Conservation (phyloP, 2,113 vertebrate species). For the Neofelis nebulosa region DNA sequence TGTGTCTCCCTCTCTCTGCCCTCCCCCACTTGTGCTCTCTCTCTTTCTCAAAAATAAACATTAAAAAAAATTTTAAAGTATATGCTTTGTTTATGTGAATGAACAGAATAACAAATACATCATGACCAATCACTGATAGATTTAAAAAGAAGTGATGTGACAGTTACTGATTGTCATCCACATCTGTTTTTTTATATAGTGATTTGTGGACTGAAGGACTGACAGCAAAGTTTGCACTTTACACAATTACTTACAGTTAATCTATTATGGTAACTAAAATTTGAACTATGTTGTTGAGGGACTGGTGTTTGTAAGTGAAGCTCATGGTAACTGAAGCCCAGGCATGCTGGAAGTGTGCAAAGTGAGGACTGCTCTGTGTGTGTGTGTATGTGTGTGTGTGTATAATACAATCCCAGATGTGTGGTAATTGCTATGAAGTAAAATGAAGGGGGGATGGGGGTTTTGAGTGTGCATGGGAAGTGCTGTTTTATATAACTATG, state of each 20-base stretch:
- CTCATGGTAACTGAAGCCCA: background rate
- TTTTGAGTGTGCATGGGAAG: background rate
- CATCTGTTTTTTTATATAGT: background rate
- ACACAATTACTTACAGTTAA: background rate
- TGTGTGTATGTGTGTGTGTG: background rate
- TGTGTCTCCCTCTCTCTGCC: too few species aligned
- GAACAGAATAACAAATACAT: background rate
- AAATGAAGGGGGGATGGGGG: background rate
- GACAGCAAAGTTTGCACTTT: background rate
- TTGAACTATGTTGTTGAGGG: background rate
- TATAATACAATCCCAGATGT: background rate
- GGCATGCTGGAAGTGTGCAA: background rate
- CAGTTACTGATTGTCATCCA: background rate
- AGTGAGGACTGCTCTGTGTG: background rate
- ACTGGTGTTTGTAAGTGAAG: background rate
- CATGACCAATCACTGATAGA: background rate
- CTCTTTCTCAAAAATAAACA: too few species aligned
- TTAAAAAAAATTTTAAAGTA: background rate
- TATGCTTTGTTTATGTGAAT: background rate
- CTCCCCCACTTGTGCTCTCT: too few species aligned
- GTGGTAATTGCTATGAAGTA: background rate
- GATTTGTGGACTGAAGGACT: background rate
- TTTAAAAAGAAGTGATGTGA: background rate
- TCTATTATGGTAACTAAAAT: background rate
- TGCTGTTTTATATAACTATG: background rate